phyloP scores from a whole-genome alignment of 2,888 invertebrate species.

The Strigamia maritima region DNA sequence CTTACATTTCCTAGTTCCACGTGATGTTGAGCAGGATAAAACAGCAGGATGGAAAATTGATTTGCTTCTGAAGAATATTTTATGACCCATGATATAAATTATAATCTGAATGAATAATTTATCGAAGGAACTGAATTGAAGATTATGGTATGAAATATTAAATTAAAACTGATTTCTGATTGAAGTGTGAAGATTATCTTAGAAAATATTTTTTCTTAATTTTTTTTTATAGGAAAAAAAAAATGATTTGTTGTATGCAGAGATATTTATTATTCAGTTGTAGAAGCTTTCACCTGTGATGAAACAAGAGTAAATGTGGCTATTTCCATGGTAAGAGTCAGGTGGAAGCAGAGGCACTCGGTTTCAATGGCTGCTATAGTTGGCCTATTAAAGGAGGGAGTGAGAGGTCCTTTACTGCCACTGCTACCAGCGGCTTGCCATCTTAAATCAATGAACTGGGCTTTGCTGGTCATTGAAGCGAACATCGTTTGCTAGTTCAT shows the following conservation, averaged over 20 bases:
- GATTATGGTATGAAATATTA: neutral
- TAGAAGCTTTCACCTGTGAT: neutral
- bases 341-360: neutral
- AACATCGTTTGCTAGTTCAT: neutral
- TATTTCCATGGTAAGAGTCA: neutral
- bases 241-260: neutral
- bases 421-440: neutral
- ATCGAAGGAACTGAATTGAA: neutral
- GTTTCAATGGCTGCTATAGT: neutral
- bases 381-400: conserved; percentile 8
- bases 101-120: neutral
- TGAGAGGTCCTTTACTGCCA: neutral
- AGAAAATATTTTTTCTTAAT: too few species aligned
- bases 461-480: neutral
- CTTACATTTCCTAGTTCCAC: neutral
- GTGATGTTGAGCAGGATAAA: neutral
- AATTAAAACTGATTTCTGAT: too few species aligned
- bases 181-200: too few species aligned
- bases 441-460: conserved; percentile 15
- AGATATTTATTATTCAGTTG: conserved; percentile 7
- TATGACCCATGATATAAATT: neutral
- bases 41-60: neutral
- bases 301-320: conserved; percentile 15
- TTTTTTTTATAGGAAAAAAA: too few species aligned
- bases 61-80: neutral